phyloP scores from a whole-genome alignment of 2,797 vertebrate genomes.

The Hemibagrus guttatus region DNA sequence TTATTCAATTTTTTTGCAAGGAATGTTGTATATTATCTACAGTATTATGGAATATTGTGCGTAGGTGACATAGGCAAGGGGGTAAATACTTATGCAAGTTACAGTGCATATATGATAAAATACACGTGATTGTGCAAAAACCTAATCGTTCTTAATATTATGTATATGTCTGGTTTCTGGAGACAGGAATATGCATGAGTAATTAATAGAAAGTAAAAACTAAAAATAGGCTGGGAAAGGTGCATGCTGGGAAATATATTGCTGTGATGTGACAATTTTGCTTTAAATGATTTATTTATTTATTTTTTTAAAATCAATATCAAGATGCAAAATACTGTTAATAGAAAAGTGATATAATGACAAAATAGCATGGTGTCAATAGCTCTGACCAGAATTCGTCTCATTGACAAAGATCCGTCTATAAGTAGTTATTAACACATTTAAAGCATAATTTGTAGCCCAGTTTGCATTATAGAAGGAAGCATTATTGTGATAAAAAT shows the following conservation, averaged over 20 bases:
- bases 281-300: too few relatives aligned
- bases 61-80: background rate
- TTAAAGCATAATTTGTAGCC: background rate
- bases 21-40: too few relatives aligned
- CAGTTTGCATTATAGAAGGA: background rate
- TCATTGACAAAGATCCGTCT: background rate
- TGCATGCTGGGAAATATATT: too few relatives aligned
- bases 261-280: too few relatives aligned
- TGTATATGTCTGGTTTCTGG: conserved; percentile 59
- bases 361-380: background rate
- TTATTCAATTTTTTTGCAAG: conserved; percentile 37
- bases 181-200: conserved; percentile 58
- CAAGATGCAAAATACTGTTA: too few relatives aligned
- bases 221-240: too few relatives aligned
- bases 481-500: background rate
- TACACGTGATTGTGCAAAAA: background rate
- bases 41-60: background rate
- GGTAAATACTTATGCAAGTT: background rate
- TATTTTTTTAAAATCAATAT: too few relatives aligned
- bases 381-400: background rate
- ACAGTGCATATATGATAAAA: conserved; percentile 64
- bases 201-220: too few relatives aligned
- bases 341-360: background rate
- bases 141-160: conserved; percentile 72
- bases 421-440: background rate